Evolutionary conservation across 2,113 vertebrate species (phyloP), one percentile per base, ranked within the genome.

Genomic region (Ellobius talpinus): DNA sequence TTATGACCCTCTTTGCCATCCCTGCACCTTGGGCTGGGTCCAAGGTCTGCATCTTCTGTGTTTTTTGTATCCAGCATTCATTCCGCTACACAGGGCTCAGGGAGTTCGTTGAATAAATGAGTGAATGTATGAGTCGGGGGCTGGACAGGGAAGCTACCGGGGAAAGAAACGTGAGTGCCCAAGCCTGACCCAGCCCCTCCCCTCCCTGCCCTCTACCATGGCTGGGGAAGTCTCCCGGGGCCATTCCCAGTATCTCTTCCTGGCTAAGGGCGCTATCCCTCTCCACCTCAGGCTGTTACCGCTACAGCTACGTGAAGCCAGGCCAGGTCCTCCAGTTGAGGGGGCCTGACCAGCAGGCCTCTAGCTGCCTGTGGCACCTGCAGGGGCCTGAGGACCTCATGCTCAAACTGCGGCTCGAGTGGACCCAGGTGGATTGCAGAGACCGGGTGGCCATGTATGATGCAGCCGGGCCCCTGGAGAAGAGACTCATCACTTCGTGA

Each of bases 321-420:
- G 96, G 98, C 23, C 96, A 98, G 5, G 61, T 97, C 2, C 45
- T 99, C 39, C 97, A 79, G 65, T 98, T 99, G 89, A 98, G 98
- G 63, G 99, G 99, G 36, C 99, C 99, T 0, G 98, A 99, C 97
- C 98, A 98, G 0, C 97, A 98, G 93, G 98, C 98, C 26, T 98
- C 99, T 58, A 99, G 98, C 77, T 99, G 99, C 95, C 97, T 99
- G 96, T 99, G 99, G 99, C 99, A 99, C 96, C 99, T 99, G 33
- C 99, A 99, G 61, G 96, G 99, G 17, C 98, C 98, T 0, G 47
- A 98, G 0, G 98, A 98, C n/a, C 98, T 98, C 95, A 99, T 99
- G 98, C 98, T 99, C 96, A 99, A 99, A 97, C 98, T 99, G 3
- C 98, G 74, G 55, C 98, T 99, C 76, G 99, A 99, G 96, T 99